Percentiles rank a stretch among this genome's conserved stretches.
Conservation (phyloP, 2,113 vertebrate genomes). For the Notothenia rossii region DNA sequence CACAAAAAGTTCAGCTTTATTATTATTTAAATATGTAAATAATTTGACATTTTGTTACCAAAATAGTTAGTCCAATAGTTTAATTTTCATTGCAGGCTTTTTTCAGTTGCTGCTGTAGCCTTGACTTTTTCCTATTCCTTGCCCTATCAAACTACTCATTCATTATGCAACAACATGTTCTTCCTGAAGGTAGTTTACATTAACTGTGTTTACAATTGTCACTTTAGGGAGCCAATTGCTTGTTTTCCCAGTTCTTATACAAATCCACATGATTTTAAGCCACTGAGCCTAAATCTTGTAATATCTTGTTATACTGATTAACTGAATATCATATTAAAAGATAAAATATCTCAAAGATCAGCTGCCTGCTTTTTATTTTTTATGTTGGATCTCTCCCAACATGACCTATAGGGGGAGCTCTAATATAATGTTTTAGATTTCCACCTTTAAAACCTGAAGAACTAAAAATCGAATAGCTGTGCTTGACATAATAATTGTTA, state of each 20-base stretch:
- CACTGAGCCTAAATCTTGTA: not conserved
- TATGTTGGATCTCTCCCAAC: not conserved
- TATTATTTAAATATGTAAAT: no score
- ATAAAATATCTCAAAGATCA: not conserved
- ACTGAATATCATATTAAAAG: not conserved
- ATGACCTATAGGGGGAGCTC: constrained; percentile 65
- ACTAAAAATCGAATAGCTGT: not conserved
- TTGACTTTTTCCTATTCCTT: not conserved
- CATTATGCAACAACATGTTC: constrained; percentile 10
- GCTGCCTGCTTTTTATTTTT: not conserved
- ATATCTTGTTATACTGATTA: not conserved
- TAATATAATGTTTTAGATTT: constrained; percentile 36
- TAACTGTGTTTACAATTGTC: not conserved
- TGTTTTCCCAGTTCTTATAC: not conserved
- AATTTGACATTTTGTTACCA: no score
- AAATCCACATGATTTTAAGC: not conserved
- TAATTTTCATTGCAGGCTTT: not conserved
- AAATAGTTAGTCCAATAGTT: no score
- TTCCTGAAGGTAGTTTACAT: not conserved
- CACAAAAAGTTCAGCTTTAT: no score
- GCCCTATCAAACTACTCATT: constrained; percentile 5
- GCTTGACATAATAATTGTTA: not conserved
- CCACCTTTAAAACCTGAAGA: not conserved
- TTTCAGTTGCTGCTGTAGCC: not conserved
- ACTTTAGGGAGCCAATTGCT: not conserved